Conservation (phyloP, 2,888 invertebrate species). For the Leucania comma region DNA sequence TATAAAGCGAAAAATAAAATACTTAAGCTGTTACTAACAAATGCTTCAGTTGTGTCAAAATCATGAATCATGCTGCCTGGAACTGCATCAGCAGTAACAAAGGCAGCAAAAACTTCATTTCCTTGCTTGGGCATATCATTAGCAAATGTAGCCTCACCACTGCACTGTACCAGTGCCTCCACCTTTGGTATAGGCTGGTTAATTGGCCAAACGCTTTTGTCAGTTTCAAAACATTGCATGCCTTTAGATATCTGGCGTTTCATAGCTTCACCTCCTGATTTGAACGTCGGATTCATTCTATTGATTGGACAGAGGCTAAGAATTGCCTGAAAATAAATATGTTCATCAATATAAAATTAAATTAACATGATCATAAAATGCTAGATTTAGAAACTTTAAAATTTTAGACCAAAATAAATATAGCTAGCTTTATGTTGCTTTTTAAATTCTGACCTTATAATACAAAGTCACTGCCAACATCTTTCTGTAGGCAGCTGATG, state of each 20-base stretch:
- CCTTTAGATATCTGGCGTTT: conserved; percentile 85
- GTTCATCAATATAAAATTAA: not conserved
- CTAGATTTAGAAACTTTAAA: not conserved
- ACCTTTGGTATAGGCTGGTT: conserved; percentile 92
- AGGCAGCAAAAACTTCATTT: conserved; percentile 92
- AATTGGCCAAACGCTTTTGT: conserved; percentile 92
- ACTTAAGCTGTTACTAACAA: conserved; percentile 78
- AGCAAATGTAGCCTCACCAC: conserved; percentile 93
- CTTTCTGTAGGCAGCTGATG: conserved; percentile 90
- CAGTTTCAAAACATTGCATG: conserved; percentile 91
- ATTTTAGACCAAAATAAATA: no score
- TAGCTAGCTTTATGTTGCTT: not conserved
- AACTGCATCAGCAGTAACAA: conserved; percentile 89
- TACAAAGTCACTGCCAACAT: conserved; percentile 89
- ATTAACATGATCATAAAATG: not conserved
- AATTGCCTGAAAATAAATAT: conserved; percentile 63
- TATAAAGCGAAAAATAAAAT: not conserved
- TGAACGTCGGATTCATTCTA: conserved; percentile 59
- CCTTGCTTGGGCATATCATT: conserved; percentile 91
- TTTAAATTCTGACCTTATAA: conserved; percentile 89
- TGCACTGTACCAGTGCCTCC: conserved; percentile 91
- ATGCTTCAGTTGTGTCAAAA: conserved; percentile 91
- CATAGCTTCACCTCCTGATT: conserved; percentile 63
- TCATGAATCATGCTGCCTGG: conserved; percentile 89
- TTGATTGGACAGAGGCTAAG: conserved; percentile 69